phyloP scores from a whole-genome alignment of 2,113 vertebrate species.

The Mesembrinibis cayennensis region DNA sequence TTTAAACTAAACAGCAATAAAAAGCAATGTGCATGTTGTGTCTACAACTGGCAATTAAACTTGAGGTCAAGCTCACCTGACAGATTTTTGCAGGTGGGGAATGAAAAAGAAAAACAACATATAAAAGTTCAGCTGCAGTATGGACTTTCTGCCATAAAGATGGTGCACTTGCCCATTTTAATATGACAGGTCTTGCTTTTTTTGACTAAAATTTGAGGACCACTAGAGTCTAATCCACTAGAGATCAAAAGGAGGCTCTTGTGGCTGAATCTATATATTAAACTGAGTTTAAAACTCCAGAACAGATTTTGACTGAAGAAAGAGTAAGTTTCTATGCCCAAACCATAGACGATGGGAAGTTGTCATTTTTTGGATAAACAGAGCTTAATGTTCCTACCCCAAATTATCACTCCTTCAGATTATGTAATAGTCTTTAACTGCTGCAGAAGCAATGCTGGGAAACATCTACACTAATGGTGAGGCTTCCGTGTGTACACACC shows the following conservation, averaged over 20 bases:
- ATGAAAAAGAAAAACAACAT: neutral
- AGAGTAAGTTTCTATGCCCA: neutral
- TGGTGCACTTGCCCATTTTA: neutral
- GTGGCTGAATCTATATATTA: neutral
- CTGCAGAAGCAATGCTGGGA: neutral
- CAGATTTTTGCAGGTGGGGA: neutral
- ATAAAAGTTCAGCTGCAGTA: neutral
- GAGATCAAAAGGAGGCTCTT: neutral
- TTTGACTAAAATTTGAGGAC: neutral
- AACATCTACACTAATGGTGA: neutral
- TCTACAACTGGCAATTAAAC: neutral
- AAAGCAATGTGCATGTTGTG: neutral
- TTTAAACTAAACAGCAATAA: neutral
- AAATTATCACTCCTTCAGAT: neutral
- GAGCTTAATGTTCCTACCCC: neutral
- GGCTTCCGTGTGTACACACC: neutral
- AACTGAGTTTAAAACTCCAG: neutral
- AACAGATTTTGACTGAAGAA: neutral
- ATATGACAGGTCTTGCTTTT: neutral
- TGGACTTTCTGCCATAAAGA: neutral
- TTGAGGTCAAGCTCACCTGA: neutral
- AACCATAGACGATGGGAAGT: rapidly evolving
- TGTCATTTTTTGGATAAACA: neutral
- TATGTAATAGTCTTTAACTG: rapidly evolving
- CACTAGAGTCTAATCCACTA: neutral